These are phyloP conservation scores for Neelides sp. DNA, from an alignment of 1,140 invertebrate species.

Conservation along the genomic window DNA sequence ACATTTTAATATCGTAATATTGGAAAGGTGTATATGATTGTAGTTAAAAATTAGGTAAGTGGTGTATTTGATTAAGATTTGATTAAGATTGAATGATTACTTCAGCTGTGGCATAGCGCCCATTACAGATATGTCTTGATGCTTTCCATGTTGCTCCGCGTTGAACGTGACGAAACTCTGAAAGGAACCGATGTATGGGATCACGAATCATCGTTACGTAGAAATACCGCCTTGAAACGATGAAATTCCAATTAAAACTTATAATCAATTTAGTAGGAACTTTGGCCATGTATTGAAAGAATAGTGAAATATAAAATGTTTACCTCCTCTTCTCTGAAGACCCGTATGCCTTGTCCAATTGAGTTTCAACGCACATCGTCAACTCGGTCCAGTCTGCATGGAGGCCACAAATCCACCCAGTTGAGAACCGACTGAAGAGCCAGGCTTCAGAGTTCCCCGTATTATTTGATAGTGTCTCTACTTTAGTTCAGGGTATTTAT, in stretches of 20 bases:
- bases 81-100: constrained; percentile 17
- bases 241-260: background rate
- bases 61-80: background rate
- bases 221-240: constrained; percentile 57
- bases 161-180: constrained; percentile 89
- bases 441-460: constrained; percentile 59
- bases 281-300: background rate
- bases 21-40: no score
- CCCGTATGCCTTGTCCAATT: constrained; percentile 73
- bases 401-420: constrained; percentile 96
- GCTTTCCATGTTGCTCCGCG: constrained; percentile 90
- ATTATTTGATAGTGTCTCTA: constrained; percentile 3
- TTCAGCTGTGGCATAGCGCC: constrained; percentile 57
- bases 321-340: constrained; percentile 55
- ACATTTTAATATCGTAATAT: no score
- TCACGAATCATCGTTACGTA: constrained; percentile 91
- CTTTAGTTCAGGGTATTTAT: background rate
- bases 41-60: background rate
- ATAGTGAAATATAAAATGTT: background rate
- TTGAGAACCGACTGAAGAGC: constrained; percentile 96
- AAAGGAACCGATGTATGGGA: constrained; percentile 76
- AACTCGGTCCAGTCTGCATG: constrained; percentile 98
- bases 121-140: constrained; percentile 75
- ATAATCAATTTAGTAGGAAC: background rate
- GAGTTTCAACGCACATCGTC: constrained; percentile 72